Base-by-base conservation (phyloP, 2,113 vertebrate species). In the Sceloporus undulatus region DNA sequence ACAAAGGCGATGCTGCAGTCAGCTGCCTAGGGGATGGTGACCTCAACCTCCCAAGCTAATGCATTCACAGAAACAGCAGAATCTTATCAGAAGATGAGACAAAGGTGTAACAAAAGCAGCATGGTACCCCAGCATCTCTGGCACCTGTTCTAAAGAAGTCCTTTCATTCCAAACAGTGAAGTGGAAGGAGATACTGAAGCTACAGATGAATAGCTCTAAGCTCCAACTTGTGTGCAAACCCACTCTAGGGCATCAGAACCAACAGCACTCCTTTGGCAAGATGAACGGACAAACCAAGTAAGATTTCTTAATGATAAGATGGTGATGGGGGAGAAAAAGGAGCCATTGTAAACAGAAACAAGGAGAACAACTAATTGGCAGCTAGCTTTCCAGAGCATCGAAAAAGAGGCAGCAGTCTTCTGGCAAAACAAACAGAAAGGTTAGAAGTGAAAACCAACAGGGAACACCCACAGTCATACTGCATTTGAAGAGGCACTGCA, bases 81-180 rank as follows among this genome's bases (percentile, higher is more conserved):
- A 14, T 14, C 79, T 74, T 8, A 2, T 74, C 73, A 85, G 87
- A 66, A 16, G 85, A 56, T 56, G 27, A 66, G 68, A 84, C 85
- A 90, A 90, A 21, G 3, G 38, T 13, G 5, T 75, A 88, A 86
- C n/a, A 88, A 79, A 92, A 92, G 91, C 3, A 78, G 81, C 54
- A 83, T 14, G 66, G 21, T 10, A 11, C 38, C 78, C 65, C 29
- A 88, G 68, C 19, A 89, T 14, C n/a, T 48, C 71, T 84, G 82
- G 85, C 79, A 62, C 23, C 79, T 66, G 85, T 79, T 79, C 81
- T 83, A 88, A 85, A 85, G 70, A 85, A 21, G 1, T 13, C 66
- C 85, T 90, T 93, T 81, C 73, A 89, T 6, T 59, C 40, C 16
- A 59, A 2, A 54, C 10, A 85, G 0, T 52, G 82, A 91, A 87